Conservation (phyloP, 2,797 vertebrate genomes). For the Rachycentron canadum region DNA sequence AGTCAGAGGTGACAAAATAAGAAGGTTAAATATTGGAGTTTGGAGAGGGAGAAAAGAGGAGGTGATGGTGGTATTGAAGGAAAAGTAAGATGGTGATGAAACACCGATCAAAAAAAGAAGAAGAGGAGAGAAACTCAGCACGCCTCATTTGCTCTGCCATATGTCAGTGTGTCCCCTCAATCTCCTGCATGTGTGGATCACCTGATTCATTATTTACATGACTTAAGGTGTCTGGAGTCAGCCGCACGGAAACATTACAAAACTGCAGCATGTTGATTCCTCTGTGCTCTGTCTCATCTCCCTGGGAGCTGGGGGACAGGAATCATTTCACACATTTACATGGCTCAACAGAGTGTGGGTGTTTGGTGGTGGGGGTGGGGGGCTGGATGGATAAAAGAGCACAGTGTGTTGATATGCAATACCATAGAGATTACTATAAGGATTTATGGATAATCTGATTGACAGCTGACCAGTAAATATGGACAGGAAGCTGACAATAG, state of each 20-base stretch:
- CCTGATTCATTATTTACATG: constrained; percentile 86
- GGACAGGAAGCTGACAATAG: constrained; percentile 54
- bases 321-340: constrained; percentile 72
- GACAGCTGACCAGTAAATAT: constrained; percentile 85
- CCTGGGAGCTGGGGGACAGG: constrained; percentile 44
- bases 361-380: background rate
- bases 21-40: constrained; percentile 74
- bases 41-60: constrained; percentile 17
- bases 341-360: constrained; percentile 67
- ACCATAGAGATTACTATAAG: constrained; percentile 80
- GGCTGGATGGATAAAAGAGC: constrained; percentile 36
- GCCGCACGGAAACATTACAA: constrained; percentile 80
- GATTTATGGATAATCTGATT: constrained; percentile 85
- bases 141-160: constrained; percentile 45
- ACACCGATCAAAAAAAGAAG: background rate
- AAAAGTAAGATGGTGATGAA: constrained; percentile 5
- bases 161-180: constrained; percentile 54
- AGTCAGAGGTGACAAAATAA: constrained; percentile 72
- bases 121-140: constrained; percentile 34
- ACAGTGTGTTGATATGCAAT: constrained; percentile 76
- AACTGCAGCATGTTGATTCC: constrained; percentile 83
- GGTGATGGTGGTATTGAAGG: background rate
- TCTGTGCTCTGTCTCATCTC: constrained; percentile 63
- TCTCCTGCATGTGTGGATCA: constrained; percentile 66
- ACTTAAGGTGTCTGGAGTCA: constrained; percentile 80